Evolutionary conservation across 1,140 invertebrate genomes (phyloP).

Genomic region (Conus ventricosus): DNA sequence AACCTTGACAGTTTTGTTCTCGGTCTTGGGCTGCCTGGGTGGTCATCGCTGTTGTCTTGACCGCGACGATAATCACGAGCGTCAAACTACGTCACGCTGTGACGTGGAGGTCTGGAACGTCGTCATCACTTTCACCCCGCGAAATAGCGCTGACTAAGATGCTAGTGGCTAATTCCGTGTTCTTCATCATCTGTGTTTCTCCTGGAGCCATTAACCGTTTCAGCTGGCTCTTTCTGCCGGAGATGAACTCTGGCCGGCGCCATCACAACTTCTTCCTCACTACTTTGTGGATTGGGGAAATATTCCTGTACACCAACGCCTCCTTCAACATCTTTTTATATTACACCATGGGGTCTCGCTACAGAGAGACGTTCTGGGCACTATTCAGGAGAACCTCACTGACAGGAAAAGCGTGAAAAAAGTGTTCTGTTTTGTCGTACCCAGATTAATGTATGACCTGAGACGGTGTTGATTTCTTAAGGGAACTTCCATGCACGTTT

Average conservation of each 20-base stretch:
- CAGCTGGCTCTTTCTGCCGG: not conserved
- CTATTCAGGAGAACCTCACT: not conserved
- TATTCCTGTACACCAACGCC: not conserved
- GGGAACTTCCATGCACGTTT: too few relatives aligned
- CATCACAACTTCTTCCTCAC: conserved; percentile 4
- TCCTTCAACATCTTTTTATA: conserved; percentile 15
- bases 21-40: not conserved
- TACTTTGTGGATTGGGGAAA: not conserved
- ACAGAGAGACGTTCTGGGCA: not conserved
- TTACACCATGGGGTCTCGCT: conserved; percentile 15
- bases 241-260: not conserved
- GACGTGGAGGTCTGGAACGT: not conserved
- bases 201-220: not conserved
- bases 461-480: too few relatives aligned
- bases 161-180: not conserved
- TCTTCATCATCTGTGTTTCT: conserved; percentile 23
- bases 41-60: not conserved
- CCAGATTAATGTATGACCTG: too few relatives aligned
- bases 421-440: too few relatives aligned
- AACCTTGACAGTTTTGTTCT: too few relatives aligned
- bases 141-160: conserved; percentile 21
- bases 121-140: not conserved
- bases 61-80: not conserved
- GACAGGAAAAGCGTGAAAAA: too few relatives aligned
- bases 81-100: not conserved